phyloP scores from a whole-genome alignment of 2,888 invertebrate genomes.

The Harpalus rubripes region DNA sequence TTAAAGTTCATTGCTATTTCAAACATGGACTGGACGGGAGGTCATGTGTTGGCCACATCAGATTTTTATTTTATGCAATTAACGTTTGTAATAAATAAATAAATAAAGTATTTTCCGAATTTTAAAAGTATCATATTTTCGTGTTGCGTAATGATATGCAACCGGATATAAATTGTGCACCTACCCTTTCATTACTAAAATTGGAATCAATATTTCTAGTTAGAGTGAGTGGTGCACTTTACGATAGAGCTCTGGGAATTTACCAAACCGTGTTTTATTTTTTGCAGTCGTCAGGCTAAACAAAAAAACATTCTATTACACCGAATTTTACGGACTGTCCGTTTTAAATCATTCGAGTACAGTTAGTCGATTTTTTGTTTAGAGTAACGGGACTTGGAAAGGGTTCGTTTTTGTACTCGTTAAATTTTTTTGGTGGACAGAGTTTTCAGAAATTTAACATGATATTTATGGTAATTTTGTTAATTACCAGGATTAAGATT shows the following conservation, averaged over 20 bases:
- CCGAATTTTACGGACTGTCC: slow-evolving; percentile 52
- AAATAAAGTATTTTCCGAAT: too few species aligned
- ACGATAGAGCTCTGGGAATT: slow-evolving; percentile 35
- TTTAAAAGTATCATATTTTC: too few species aligned
- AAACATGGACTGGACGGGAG: too few species aligned
- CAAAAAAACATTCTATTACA: slow-evolving; percentile 32
- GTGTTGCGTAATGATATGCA: neutral
- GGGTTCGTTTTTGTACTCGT: slow-evolving; percentile 58
- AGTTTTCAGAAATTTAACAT: slow-evolving; percentile 2
- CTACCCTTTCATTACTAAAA: slow-evolving; percentile 47
- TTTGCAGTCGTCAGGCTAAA: slow-evolving; percentile 31
- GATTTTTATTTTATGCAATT: too few species aligned
- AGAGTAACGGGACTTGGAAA: slow-evolving; percentile 55
- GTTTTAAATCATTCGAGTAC: slow-evolving; percentile 49
- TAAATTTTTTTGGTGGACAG: slow-evolving; percentile 39
- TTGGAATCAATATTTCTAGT: slow-evolving; percentile 59
- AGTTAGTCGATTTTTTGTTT: slow-evolving; percentile 45
- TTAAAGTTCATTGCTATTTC: too few species aligned
- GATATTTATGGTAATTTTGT: neutral
- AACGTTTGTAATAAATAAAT: too few species aligned
- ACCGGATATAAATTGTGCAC: neutral
- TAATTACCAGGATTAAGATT: neutral
- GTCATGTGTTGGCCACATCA: too few species aligned
- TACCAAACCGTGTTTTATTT: slow-evolving; percentile 34
- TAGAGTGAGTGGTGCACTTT: slow-evolving; percentile 53